phyloP scores from a whole-genome alignment of 2,888 invertebrate species.

The Epistrophella euchroma region DNA sequence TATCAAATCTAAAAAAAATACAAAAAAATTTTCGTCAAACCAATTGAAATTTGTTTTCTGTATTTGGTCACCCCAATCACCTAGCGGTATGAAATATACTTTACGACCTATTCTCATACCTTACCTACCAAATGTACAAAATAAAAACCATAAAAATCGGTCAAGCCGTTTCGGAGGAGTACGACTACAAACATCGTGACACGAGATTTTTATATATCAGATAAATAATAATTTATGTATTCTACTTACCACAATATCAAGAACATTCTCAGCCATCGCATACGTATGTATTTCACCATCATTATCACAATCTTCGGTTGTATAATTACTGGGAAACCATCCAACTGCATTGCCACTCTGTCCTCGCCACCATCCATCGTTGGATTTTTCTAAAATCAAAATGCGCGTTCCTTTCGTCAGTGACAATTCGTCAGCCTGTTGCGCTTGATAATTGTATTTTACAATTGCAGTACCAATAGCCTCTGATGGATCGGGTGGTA shows the following conservation, averaged over 20 bases:
- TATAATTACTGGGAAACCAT: slow-evolving; percentile 99
- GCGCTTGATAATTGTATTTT: slow-evolving; percentile 97
- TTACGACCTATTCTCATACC: too few relatives aligned
- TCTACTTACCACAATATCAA: slow-evolving; percentile 92
- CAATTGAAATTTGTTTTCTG: too few relatives aligned
- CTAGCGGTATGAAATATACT: too few relatives aligned
- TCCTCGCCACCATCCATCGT: slow-evolving; percentile 99
- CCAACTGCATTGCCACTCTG: slow-evolving; percentile 88
- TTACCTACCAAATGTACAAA: too few relatives aligned
- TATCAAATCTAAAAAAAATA: too few relatives aligned
- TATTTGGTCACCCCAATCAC: too few relatives aligned
- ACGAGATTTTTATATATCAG: not conserved
- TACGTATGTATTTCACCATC: slow-evolving; percentile 96
- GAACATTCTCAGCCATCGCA: slow-evolving; percentile 97
- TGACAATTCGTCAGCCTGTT: slow-evolving; percentile 97
- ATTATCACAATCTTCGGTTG: slow-evolving; percentile 94
- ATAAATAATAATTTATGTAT: not conserved
- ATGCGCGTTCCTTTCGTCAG: slow-evolving; percentile 97
- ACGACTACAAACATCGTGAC: too few relatives aligned
- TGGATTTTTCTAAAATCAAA: slow-evolving; percentile 98
- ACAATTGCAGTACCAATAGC: slow-evolving; percentile 95
- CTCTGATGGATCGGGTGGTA: slow-evolving; percentile 93
- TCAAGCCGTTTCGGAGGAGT: too few relatives aligned
- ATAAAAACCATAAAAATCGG: too few relatives aligned
- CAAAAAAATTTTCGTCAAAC: too few relatives aligned